Conservation (phyloP, 2,113 vertebrate genomes). For the human region DNA sequence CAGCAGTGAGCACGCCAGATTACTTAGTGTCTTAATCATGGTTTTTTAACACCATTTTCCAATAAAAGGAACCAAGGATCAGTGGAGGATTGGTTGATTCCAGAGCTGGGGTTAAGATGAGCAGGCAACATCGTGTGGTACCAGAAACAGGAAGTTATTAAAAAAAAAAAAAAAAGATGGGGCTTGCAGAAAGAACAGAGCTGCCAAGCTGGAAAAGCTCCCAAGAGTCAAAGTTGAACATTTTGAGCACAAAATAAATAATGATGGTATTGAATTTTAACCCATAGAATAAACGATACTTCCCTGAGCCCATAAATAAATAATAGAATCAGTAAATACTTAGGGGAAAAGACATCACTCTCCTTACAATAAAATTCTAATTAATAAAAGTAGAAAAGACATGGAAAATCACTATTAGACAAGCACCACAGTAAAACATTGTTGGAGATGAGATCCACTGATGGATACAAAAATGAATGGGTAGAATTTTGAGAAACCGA, state of each 20-base stretch:
- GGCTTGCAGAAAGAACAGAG: neutral
- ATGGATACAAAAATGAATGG: neutral
- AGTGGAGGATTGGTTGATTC: neutral
- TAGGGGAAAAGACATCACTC: neutral
- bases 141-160: neutral
- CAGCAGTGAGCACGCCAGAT: neutral
- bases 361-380: neutral
- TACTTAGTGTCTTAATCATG: neutral
- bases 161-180: neutral
- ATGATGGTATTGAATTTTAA: neutral
- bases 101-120: neutral
- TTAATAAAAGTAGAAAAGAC: neutral
- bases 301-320: neutral
- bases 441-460: neutral
- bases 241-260: neutral
- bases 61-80: neutral
- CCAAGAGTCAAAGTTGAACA: neutral
- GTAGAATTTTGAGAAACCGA: neutral
- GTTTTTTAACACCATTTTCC: neutral
- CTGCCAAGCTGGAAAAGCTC: neutral
- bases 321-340: neutral
- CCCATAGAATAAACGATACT: neutral
- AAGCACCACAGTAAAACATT: neutral
- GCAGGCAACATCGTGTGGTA: fast-evolving
- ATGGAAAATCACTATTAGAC: neutral